These are phyloP conservation scores for Pseudococcus longispinus DNA, from an alignment of 2,888 invertebrate genomes.

Conservation along the genomic window DNA sequence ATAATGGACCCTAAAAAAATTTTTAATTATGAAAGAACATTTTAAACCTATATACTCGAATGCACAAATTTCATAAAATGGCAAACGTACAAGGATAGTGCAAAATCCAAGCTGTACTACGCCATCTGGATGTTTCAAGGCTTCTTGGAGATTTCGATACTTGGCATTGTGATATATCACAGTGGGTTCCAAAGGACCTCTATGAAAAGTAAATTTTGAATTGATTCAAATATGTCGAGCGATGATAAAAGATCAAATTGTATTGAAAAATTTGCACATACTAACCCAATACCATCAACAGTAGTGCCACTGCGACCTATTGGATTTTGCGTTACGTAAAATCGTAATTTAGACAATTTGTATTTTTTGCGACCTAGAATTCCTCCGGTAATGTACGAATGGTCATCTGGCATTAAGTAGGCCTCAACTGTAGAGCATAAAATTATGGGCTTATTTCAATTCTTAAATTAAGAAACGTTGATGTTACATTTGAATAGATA, in stretches of 20 bases:
- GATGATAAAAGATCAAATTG: neutral
- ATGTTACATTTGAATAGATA: no score
- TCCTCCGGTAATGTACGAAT: neutral
- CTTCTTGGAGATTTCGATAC: neutral
- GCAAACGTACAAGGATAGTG: neutral
- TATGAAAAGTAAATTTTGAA: neutral
- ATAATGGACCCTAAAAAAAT: neutral
- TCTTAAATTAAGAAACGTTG: no score
- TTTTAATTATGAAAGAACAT: neutral
- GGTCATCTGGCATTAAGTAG: neutral
- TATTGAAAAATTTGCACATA: neutral
- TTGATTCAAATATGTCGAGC: neutral
- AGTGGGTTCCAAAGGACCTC: neutral
- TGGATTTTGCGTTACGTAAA: neutral
- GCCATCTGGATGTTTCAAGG: neutral
- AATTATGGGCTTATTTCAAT: neutral
- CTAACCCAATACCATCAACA: neutral
- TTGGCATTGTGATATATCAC: neutral
- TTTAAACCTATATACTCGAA: neutral
- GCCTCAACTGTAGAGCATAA: neutral
- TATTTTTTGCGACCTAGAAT: neutral
- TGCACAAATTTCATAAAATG: neutral
- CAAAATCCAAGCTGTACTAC: neutral
- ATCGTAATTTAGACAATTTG: neutral
- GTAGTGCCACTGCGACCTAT: neutral